Evolutionary conservation across 1,140 invertebrate genomes (phyloP).

Genomic region (Drosophila kanapiae): DNA sequence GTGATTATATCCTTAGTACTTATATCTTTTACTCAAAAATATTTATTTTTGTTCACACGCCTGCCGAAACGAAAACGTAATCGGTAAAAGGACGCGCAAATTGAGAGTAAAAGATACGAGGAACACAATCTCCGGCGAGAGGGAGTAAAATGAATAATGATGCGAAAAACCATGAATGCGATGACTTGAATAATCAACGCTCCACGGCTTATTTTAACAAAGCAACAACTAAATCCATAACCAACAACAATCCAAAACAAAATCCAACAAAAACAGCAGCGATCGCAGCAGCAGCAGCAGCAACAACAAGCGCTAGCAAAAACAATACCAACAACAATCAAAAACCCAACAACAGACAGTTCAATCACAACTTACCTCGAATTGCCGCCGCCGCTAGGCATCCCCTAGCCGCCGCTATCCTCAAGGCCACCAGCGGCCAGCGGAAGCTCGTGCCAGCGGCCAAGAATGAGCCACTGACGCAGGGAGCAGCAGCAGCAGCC

Average conservation of each 20-base stretch:
- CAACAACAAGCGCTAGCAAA: slow-evolving; percentile 17
- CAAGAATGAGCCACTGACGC: slow-evolving; percentile 70
- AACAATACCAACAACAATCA: slow-evolving; percentile 39
- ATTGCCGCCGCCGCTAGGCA: slow-evolving; percentile 57
- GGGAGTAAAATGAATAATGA: slow-evolving; percentile 85
- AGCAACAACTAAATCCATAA: slow-evolving; percentile 39
- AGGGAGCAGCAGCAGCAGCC: slow-evolving; percentile 24
- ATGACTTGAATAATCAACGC: slow-evolving; percentile 79
- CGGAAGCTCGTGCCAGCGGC: slow-evolving; percentile 48
- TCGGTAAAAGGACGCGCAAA: slow-evolving; percentile 64
- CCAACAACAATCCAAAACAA: slow-evolving; percentile 33
- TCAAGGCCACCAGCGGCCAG: slow-evolving; percentile 54
- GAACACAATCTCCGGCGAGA: slow-evolving; percentile 47
- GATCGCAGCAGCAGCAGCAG: slow-evolving; percentile 27
- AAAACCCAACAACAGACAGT: slow-evolving; percentile 54
- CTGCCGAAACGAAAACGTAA: slow-evolving; percentile 13
- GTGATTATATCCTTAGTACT: slow-evolving; percentile 23
- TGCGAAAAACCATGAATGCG: slow-evolving; percentile 78
- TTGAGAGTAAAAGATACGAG: slow-evolving; percentile 42
- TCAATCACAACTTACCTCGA: slow-evolving; percentile 60
- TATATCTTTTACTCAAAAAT: slow-evolving; percentile 5
- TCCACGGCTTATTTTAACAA: slow-evolving; percentile 67
- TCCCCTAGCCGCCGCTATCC: slow-evolving; percentile 63
- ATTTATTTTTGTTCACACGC: slow-evolving; percentile 31
- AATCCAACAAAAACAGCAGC: slow-evolving; percentile 31